These are phyloP conservation scores for Coecobrya sp. DNA, from an alignment of 2,888 invertebrate species.

Conservation along the genomic window DNA sequence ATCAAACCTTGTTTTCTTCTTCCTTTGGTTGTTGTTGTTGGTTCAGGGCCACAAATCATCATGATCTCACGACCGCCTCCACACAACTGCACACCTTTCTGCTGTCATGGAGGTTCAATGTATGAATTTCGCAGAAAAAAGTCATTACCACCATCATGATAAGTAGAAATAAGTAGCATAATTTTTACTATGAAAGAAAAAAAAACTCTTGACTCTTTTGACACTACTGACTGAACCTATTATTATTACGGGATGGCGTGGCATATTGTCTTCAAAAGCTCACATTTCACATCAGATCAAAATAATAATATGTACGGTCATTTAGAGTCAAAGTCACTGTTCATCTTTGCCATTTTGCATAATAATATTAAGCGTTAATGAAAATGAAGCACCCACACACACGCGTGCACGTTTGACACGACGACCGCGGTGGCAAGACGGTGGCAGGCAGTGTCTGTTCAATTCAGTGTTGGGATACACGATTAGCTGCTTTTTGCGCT, in stretches of 20 bases:
- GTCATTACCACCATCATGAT: constrained; percentile 18
- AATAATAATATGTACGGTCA: too few species aligned
- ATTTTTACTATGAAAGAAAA: constrained; percentile 9
- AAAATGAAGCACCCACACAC: too few species aligned
- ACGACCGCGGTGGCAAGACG: too few species aligned
- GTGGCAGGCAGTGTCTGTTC: too few species aligned
- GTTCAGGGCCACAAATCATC: constrained; percentile 15
- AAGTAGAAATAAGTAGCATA: background rate
- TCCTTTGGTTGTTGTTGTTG: background rate
- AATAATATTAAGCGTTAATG: too few species aligned
- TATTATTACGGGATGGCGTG: background rate
- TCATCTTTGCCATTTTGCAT: too few species aligned
- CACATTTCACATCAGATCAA: background rate
- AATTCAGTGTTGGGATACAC: too few species aligned
- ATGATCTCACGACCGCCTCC: constrained; percentile 14
- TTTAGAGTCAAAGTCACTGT: too few species aligned
- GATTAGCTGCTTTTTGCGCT: too few species aligned
- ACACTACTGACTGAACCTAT: background rate
- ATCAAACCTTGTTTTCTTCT: background rate
- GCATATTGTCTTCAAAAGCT: background rate
- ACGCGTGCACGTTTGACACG: too few species aligned
- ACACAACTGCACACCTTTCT: background rate
- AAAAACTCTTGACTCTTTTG: background rate
- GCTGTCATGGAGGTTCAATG: background rate
- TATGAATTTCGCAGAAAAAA: background rate